Conservation (phyloP, 2,113 vertebrate species). For the Cynopterus brachyotis region DNA sequence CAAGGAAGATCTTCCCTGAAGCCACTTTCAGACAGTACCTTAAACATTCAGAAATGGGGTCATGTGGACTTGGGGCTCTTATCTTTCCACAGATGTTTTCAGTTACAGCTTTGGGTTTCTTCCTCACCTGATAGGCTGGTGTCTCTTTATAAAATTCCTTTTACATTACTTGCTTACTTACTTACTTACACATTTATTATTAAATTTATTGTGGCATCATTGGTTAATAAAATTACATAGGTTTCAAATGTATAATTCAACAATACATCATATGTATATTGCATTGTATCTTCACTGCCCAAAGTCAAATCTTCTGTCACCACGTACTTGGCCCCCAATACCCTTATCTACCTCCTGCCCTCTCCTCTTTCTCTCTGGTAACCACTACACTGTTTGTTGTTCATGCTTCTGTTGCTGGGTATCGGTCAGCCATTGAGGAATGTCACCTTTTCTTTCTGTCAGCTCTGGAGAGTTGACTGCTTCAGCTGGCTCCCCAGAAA, state of each 20-base stretch:
- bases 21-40: not conserved
- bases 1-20: not conserved
- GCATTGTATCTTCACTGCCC: too few relatives aligned
- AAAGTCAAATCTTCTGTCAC: too few relatives aligned
- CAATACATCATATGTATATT: too few relatives aligned
- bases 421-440: not conserved
- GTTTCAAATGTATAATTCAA: too few relatives aligned
- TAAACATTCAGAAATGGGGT: not conserved
- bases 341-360: too few relatives aligned
- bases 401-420: not conserved
- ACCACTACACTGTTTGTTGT: too few relatives aligned
- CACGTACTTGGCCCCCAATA: too few relatives aligned
- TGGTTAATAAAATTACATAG: too few relatives aligned
- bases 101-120: not conserved
- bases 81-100: not conserved
- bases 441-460: not conserved
- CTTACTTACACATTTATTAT: too few relatives aligned
- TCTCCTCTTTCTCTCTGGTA: too few relatives aligned
- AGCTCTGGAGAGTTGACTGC: not conserved
- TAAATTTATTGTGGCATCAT: too few relatives aligned
- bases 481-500: not conserved
- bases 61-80: not conserved
- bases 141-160: not conserved
- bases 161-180: too few relatives aligned
- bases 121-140: not conserved